Evolutionary conservation across 2,113 vertebrate species (phyloP).

Genomic region (Serranochromis macrocephalus): DNA sequence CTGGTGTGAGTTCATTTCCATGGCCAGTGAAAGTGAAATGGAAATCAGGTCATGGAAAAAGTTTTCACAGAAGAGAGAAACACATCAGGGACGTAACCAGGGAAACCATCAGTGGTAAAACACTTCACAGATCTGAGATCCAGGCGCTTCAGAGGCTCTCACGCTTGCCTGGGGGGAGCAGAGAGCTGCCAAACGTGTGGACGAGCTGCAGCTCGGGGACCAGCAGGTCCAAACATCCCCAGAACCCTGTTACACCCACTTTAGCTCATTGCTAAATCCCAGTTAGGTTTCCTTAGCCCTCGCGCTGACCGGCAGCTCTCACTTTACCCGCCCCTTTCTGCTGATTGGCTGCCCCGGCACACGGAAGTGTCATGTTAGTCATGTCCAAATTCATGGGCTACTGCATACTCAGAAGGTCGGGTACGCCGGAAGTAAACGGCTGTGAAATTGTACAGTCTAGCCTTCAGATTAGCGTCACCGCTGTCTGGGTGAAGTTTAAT

Average conservation of each 20-base stretch:
- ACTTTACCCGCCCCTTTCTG: not conserved
- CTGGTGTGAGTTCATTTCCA: not conserved
- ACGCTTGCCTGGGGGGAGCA: not conserved
- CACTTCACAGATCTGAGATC: not conserved
- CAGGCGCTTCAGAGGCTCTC: not conserved
- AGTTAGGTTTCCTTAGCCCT: not conserved
- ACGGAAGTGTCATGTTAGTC: not conserved
- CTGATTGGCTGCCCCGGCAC: not conserved
- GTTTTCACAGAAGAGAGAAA: not conserved
- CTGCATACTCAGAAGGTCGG: rapidly evolving
- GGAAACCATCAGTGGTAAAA: not conserved
- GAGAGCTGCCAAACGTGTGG: not conserved
- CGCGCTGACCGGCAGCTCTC: not conserved
- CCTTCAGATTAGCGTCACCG: rapidly evolving
- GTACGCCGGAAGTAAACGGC: rapidly evolving
- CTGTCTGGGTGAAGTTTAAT: rapidly evolving
- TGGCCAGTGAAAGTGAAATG: not conserved
- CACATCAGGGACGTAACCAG: not conserved
- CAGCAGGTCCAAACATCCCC: not conserved
- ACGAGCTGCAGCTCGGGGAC: not conserved
- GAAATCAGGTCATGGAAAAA: not conserved
- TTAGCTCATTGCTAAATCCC: not conserved
- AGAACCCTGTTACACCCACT: not conserved
- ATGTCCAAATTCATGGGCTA: not conserved
- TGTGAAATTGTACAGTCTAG: rapidly evolving